Conservation (phyloP, 2,888 invertebrate genomes). For the Auanema sp. region DNA sequence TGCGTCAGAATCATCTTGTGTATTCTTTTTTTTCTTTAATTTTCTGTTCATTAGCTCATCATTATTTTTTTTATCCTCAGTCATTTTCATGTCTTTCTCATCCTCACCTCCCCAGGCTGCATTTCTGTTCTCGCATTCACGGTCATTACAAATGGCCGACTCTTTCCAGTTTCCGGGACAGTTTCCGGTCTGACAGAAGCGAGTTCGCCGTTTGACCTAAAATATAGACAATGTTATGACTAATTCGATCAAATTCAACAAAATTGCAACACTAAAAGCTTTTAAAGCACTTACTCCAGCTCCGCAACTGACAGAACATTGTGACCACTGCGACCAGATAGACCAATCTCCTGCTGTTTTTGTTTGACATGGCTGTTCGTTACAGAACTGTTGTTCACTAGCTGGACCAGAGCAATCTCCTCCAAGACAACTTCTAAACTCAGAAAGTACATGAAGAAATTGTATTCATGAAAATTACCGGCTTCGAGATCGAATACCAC, state of each 20-base stretch:
- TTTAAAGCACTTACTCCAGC: slow-evolving; percentile 44
- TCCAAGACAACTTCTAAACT: slow-evolving; percentile 47
- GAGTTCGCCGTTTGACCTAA: slow-evolving; percentile 44
- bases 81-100: slow-evolving; percentile 2
- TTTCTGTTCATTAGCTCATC: background rate
- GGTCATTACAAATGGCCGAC: slow-evolving; percentile 55
- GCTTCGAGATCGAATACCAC: slow-evolving; percentile 56
- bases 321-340: slow-evolving; percentile 38
- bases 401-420: slow-evolving; percentile 51
- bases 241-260: background rate
- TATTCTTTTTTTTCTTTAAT: no score
- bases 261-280: background rate
- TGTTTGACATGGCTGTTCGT: slow-evolving; percentile 54
- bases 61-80: slow-evolving; percentile 13
- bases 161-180: slow-evolving; percentile 59
- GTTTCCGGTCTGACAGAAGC: slow-evolving; percentile 54
- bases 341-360: slow-evolving; percentile 41
- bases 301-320: slow-evolving; percentile 57
- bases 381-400: slow-evolving; percentile 60
- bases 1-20: no score
- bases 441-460: background rate
- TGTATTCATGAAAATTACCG: slow-evolving; percentile 27
- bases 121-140: slow-evolving; percentile 53
- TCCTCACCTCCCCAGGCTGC: slow-evolving; percentile 62
- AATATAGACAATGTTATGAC: background rate